Base-by-base conservation (phyloP, 2,888 invertebrate species). In the Cancer borealis region DNA sequence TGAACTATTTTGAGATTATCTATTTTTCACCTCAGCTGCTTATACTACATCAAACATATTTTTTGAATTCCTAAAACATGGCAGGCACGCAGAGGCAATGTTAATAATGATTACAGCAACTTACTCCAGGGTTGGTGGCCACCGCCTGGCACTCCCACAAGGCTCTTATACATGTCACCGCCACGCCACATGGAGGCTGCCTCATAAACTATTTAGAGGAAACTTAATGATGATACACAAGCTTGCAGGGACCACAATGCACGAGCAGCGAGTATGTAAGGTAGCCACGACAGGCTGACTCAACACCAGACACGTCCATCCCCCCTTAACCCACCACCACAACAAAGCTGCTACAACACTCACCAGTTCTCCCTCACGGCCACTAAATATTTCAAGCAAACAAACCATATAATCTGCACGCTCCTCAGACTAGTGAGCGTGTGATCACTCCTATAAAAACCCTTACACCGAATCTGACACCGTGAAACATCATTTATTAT, bases 131-230 rank as follows among this genome's bases (percentile, higher is more conserved):
- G 84, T 8, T 84, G 84, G 30, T 84, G 17, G 39, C 39, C 39
- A 12, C 66, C 39, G 39, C 39, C 84, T 84, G 84, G 39, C 84
- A 84, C 84, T 79, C 84, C 39, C 14, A 17, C 84, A 10, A n/a
- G 21, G 10, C 84, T 84, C 84, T 84, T 84, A 84, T 39, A 84
- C 84, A 30, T 39, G 39, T 84, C 84, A 84, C 84, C 84, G 39
- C 84, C 84, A 30, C 84, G 39, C 84, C 84, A 84, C 84, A 84
- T 39, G 84, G 39, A 84, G 39, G 30, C 84, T 84, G 84, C 84
- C 84, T 84, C 84, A 39, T 84, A 84, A 84, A 84, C 84, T 84
- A 84, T 39, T 39, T 17, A 14, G 39, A 8, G 84, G 84, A 84
- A 84, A 84, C 84, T 39, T 84, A 30, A 84, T 84, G 84, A 84